Evolutionary conservation across 2,797 vertebrate genomes (phyloP), one percentile per base, ranked within the genome.

Genomic region (Eulemur mongoz): DNA sequence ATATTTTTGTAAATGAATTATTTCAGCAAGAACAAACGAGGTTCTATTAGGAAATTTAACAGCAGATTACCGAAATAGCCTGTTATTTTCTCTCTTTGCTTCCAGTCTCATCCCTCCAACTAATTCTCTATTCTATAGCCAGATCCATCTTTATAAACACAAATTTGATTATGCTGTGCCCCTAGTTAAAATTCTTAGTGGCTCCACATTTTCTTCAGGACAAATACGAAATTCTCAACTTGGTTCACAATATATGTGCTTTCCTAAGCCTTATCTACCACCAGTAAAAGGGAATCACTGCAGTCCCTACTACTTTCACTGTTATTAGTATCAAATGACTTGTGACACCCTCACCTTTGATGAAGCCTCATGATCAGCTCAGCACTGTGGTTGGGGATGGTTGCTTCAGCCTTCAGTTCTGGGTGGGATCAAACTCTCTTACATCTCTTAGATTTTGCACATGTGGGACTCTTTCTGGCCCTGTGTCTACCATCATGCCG

Each of bases 141-240:
- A 59, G 79, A 84, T 7, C 18, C 45, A 30, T 72, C 38, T 79
- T 91, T 75, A 90, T 3, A 72, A 86, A 40, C 22, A 78, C 43
- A 81, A 52, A 89, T 80, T 40, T 50, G 20, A 78, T 40, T n/a
- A 30, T n/a, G 12, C 30, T 23, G 54, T 0, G 2, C 11, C 67
- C 32, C 72, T 79, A 65, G 30, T 93, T 94, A 88, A 92, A 95
- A 93, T 90, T 91, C 45, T 57, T 63, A 76, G 43, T 38, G 75
- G 81, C 43, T 82, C 40, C 32, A 30, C 20, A 4, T 69, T 94
- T 94, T 52, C 79, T 91, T 89, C 38, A 54, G 69, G 38, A 93
- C 48, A 95, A 79, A 94, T 80, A 25, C 4, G 52, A 85, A 92
- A 14, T 73, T 27, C 27, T 57, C 84, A 57, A 50, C 20, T 38